phyloP scores from a whole-genome alignment of 2,888 invertebrate species.

The Fragum whitleyi region DNA sequence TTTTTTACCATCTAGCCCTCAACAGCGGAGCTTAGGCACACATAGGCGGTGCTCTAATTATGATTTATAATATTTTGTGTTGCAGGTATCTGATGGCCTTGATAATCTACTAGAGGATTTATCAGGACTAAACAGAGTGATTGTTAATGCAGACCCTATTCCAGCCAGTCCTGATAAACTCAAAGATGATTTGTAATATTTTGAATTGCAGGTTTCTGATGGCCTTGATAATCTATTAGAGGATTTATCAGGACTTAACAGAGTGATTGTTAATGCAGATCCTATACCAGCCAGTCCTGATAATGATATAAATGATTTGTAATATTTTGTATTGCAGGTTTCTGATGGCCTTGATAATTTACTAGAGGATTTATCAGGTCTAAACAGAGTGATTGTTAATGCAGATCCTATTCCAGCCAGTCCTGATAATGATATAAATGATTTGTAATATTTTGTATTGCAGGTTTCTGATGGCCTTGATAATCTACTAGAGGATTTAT shows the following conservation, averaged over 20 bases:
- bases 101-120: constrained; percentile 83
- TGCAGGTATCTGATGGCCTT: constrained; percentile 61
- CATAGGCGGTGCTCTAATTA: constrained; percentile 54
- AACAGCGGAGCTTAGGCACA: too few relatives aligned
- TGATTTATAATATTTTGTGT: background rate
- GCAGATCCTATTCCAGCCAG: constrained; percentile 83
- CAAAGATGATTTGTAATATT: constrained; percentile 78
- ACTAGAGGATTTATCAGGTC: constrained; percentile 81
- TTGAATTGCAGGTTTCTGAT: constrained; percentile 9
- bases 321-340: constrained; percentile 67
- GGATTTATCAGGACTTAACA: constrained; percentile 81
- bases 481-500: constrained; percentile 82
- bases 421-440: constrained; percentile 81
- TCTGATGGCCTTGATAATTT: constrained; percentile 82
- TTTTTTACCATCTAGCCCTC: too few relatives aligned
- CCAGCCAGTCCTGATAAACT: constrained; percentile 82
- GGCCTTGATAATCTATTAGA: constrained; percentile 83
- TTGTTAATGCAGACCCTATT: constrained; percentile 82
- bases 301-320: constrained; percentile 80
- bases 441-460: constrained; percentile 62
- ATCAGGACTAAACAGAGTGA: constrained; percentile 79
- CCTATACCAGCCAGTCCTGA: constrained; percentile 82
- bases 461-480: constrained; percentile 72
- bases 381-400: constrained; percentile 80
- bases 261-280: constrained; percentile 81